Base-by-base conservation (phyloP, 2,888 invertebrate species). In the Lysandra bellargus region DNA sequence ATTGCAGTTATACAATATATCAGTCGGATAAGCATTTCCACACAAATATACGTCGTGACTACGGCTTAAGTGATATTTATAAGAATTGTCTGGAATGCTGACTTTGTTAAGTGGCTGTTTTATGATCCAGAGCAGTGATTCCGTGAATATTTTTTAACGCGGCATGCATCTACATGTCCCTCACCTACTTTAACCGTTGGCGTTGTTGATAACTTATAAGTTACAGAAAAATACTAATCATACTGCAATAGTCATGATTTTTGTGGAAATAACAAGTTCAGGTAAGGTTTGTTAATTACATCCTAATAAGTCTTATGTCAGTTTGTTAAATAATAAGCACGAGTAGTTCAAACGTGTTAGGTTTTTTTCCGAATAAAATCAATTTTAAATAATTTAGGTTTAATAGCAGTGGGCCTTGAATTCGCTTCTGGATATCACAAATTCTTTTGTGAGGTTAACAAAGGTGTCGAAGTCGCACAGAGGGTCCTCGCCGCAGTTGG, bases 391-490 rank as follows among this genome's bases (percentile, higher is more conserved):
- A 61, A 61, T 61, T 23, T 64, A 64, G 61, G 14, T 69, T 37
- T 44, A 44, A 90, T 84, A 81, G 61, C 83, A 83, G 14, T 78
- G 74, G 60, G 64, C 78, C 23, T 69, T 80, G 40, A 80, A 84
- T 81, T 87, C 88, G 33, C 89, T 88, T 23, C 87, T 84, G 37
- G 89, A 82, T 85, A 86, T 86, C 14, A 86, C 69, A 9, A 87
- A 81, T 37, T 90, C 88, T 82, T 89, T 85, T 30, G 90, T 90
- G 17, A 95, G 86, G 5, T 83, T 81, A 4, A 91, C 82, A 83
- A 96, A 95, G 78, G 87, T 89, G 17, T 94, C 89, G 77, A 95
- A 91, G 72, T 95, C 93, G 83, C 96, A 96, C 9, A 93, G 84
- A 2, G 84, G 80, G 1, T 84, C 83, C n/a, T 85, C 89, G 0